A percentile compares a stretch with the other conserved stretches of the same genome.
Conservation (phyloP, 2,888 invertebrate species). For the Lamellibrachia columna region DNA sequence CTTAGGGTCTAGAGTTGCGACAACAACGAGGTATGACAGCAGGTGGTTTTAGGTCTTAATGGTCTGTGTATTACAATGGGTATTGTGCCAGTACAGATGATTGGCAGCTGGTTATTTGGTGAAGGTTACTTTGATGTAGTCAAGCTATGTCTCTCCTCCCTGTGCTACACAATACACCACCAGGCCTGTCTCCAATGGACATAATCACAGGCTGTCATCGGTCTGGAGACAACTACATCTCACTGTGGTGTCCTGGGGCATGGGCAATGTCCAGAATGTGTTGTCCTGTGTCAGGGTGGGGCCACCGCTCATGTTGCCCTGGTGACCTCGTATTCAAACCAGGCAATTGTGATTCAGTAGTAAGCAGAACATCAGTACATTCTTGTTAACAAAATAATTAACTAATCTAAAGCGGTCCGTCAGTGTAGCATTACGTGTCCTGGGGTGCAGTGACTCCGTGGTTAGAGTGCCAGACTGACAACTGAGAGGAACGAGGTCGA, state of each 20-base stretch:
- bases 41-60: background rate
- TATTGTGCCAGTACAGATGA: background rate
- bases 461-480: too few relatives aligned
- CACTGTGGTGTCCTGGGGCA: background rate
- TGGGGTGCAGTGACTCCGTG: too few relatives aligned
- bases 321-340: background rate
- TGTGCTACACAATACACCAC: background rate
- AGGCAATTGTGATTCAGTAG: background rate
- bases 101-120: too few relatives aligned
- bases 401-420: background rate
- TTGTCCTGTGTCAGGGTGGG: background rate
- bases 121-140: too few relatives aligned
- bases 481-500: too few relatives aligned
- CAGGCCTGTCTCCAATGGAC: background rate
- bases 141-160: background rate
- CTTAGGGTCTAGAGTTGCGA: background rate
- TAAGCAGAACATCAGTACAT: background rate
- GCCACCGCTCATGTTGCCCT: background rate
- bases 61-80: background rate
- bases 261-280: background rate
- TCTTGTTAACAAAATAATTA: constrained; percentile 5
- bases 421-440: too few relatives aligned
- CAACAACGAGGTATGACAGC: background rate
- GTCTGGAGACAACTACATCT: background rate
- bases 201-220: background rate